Percentiles rank a stretch among this genome's conserved stretches.
These are phyloP conservation scores for Melinaea menophilus DNA, from an alignment of 2,888 invertebrate species.

Conservation along the genomic window DNA sequence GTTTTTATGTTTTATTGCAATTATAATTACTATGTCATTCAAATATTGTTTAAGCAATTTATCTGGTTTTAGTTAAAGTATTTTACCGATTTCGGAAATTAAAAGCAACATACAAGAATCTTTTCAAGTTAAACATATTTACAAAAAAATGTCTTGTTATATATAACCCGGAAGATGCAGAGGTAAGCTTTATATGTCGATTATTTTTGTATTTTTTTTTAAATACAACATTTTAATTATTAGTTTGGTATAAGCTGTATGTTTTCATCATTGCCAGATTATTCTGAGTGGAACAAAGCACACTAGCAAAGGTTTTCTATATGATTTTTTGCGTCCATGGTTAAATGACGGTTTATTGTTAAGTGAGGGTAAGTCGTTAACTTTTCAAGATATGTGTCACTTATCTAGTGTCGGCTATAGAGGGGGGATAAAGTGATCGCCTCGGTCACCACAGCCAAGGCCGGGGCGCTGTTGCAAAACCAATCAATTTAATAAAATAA, in stretches of 20 bases:
- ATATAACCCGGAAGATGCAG: slow-evolving; percentile 45
- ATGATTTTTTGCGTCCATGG: slow-evolving; percentile 67
- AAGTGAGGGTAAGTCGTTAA: slow-evolving; percentile 48
- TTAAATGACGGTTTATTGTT: slow-evolving; percentile 70
- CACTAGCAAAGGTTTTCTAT: slow-evolving; percentile 70
- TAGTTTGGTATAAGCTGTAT: no score
- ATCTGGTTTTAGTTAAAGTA: slow-evolving; percentile 14
- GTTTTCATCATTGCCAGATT: no score
- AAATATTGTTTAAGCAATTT: background rate
- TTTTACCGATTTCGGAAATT: slow-evolving; percentile 13
- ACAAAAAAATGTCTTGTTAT: slow-evolving; percentile 42
- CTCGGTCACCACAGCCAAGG: no score
- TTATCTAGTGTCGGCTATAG: no score
- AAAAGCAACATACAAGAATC: slow-evolving; percentile 16
- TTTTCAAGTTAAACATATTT: slow-evolving; percentile 29
- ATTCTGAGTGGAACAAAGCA: slow-evolving; percentile 65
- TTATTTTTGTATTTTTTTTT: no score
- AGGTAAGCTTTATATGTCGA: background rate
- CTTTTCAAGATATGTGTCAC: no score
- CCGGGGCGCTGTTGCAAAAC: no score
- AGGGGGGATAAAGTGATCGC: no score
- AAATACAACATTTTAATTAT: no score
- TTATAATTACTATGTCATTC: background rate
- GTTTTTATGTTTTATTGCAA: background rate
- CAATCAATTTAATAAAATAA: no score